Conservation (phyloP, 1,140 invertebrate genomes). For the Drosophila obscura region DNA sequence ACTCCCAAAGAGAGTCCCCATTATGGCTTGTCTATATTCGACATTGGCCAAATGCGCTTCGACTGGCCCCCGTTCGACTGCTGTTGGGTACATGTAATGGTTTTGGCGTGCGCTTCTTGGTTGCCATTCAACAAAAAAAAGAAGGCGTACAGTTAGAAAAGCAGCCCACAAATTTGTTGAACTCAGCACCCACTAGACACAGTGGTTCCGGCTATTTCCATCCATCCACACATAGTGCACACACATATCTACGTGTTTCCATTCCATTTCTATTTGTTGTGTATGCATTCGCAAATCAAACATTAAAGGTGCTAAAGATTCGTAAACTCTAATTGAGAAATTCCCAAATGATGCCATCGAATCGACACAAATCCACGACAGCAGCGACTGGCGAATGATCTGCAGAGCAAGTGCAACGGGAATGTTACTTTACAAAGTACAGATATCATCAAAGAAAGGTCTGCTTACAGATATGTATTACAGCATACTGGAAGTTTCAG, state of each 20-base stretch:
- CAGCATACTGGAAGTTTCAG: too few species aligned
- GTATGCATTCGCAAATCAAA: slow-evolving; percentile 6
- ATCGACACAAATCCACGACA: not conserved
- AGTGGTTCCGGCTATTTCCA: slow-evolving; percentile 31
- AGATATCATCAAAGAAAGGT: too few species aligned
- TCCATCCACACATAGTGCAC: not conserved
- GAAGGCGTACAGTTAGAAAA: slow-evolving; percentile 31
- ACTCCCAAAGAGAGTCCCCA: slow-evolving; percentile 31
- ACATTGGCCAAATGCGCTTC: slow-evolving; percentile 55
- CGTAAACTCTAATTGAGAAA: slow-evolving; percentile 16
- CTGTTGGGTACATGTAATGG: not conserved
- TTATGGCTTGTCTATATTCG: slow-evolving; percentile 60
- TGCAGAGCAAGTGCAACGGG: not conserved
- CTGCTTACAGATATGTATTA: too few species aligned
- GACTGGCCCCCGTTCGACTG: not conserved
- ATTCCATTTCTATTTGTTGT: too few species aligned
- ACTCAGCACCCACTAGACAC: slow-evolving; percentile 10
- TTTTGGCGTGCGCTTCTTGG: slow-evolving; percentile 23
- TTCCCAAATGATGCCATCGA: slow-evolving; percentile 11
- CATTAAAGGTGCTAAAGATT: slow-evolving; percentile 6
- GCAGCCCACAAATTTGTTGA: slow-evolving; percentile 3
- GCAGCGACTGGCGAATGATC: not conserved
- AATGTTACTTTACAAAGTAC: too few species aligned
- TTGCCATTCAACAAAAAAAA: slow-evolving; percentile 55
- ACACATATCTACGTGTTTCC: not conserved